Evolutionary conservation across 2,888 invertebrate genomes (phyloP), one percentile per base, ranked within the genome.

Genomic region (Podabrus alpinus): DNA sequence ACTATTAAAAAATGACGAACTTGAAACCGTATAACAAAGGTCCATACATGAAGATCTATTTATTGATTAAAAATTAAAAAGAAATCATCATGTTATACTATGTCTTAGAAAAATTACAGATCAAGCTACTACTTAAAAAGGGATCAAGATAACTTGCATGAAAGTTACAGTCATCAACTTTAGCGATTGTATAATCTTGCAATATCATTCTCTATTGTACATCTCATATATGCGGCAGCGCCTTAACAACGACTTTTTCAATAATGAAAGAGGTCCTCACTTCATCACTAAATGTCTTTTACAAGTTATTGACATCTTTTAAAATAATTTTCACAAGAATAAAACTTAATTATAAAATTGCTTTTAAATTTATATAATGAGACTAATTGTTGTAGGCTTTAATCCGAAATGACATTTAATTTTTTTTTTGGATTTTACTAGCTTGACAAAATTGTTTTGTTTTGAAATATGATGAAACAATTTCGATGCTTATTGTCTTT

Each of bases 191-290:
- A 45, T 75, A 78, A 74, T 70, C 74, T 69, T 71, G 78, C 76
- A 19, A 16, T 74, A 76, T 78, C 78, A 78, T 74, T 76, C 76
- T 72, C 69, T 68, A 76, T 77, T 76, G 69, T 77, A 68, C 69
- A 29, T 72, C 59, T 64, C 62, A 66, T 69, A 66, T 69, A 67
- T 74, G 64, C 29, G 66, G 64, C 69, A 69, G 66, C 68, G 70
- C 73, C 66, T 76, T 69, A 59, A 59, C 24, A 71, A 61, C 45
- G 25, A 69, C 64, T 73, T 73, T 73, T 75, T 75, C 71, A 70
- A 73, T 69, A 77, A 75, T 70, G 70, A 75, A 69, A 75, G 72
- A 69, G 69, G 69, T 73, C 70, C 59, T 69, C 72, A 61, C 60
- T 72, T 72, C 70, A 70, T 74, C 69, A 62, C 75, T 73, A 74